Evolutionary conservation across 2,113 vertebrate species (phyloP).

Genomic region (Crotophaga sulcirostris): DNA sequence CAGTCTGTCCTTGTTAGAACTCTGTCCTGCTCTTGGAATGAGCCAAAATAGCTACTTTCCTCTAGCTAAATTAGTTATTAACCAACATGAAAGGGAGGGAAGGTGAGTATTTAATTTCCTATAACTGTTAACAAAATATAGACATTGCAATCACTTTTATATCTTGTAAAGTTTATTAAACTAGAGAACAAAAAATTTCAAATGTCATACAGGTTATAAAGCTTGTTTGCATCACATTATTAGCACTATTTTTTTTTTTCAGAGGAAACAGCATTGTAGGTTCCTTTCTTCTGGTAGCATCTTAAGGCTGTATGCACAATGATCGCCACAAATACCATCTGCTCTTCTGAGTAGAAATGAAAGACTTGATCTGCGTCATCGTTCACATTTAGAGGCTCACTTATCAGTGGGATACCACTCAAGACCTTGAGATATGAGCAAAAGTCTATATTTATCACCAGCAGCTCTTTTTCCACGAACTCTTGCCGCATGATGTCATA

Average conservation of each 20-base stretch:
- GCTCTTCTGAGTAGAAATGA: background rate
- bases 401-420: background rate
- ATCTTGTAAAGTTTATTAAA: background rate
- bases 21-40: background rate
- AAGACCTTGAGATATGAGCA: slow-evolving; percentile 8
- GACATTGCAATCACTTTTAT: background rate
- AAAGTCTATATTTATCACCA: slow-evolving; percentile 41
- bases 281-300: background rate
- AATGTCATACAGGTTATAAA: background rate
- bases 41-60: background rate
- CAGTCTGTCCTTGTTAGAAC: background rate
- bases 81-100: background rate
- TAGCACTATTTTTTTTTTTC: background rate
- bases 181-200: background rate
- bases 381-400: slow-evolving; percentile 4
- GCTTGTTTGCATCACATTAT: background rate
- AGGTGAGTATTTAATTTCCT: background rate
- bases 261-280: background rate
- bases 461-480: background rate
- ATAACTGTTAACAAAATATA: background rate
- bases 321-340: background rate
- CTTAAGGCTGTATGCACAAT: background rate
- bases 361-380: background rate
- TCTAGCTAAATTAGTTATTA: background rate
- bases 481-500: slow-evolving; percentile 19